Base-by-base conservation (phyloP, 2,113 vertebrate species). In the Ictidomys tridecemlineatus region DNA sequence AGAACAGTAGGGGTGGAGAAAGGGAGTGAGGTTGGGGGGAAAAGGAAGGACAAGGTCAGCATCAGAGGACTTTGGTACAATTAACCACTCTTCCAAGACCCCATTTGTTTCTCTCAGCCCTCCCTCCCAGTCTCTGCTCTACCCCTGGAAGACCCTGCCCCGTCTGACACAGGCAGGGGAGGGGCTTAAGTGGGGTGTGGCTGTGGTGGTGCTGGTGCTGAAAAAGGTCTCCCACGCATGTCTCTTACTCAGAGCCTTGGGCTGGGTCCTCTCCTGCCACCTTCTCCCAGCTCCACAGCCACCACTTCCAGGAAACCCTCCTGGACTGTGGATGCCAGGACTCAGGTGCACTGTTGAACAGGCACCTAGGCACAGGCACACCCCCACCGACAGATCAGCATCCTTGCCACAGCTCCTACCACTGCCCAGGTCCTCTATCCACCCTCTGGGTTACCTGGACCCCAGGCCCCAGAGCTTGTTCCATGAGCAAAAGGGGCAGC, bases 401-500 rank as follows among this genome's bases (percentile, higher is more conserved):
- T 37, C 89, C 69, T 30, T 39, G n/a, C 39, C 5, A 37, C 42
- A 37, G 12, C 67, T 30, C 10, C 61, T 11, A 56, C 56, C 58
- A 12, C 4, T 63, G 61, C 48, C 93, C 37, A 24, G 92, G 72
- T 61, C 22, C 90, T 80, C 85, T 30, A 13, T 72, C 96, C 92
- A 48, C 95, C 88, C 92, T 92, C 61, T 37, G 34, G 85, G 96
- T 97, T 98, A 98, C 98, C 98, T 98, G 98, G 92, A 96, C 96
- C 96, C 92, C 94, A 9, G 88, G 92, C 78, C 97, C 97, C 93
- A 93, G 78, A 93, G 95, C 48, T 48, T 94, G 93, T 67, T 98
- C 98, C 98, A 97, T 98, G 90, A 88, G 70, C 88, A 90, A 91
- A 67, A 85, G 93, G 87, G 93, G 80, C 76, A 88, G 89, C 1